These are phyloP conservation scores for Tupiocoris notatus DNA, from an alignment of 2,888 invertebrate species.

Conservation along the genomic window DNA sequence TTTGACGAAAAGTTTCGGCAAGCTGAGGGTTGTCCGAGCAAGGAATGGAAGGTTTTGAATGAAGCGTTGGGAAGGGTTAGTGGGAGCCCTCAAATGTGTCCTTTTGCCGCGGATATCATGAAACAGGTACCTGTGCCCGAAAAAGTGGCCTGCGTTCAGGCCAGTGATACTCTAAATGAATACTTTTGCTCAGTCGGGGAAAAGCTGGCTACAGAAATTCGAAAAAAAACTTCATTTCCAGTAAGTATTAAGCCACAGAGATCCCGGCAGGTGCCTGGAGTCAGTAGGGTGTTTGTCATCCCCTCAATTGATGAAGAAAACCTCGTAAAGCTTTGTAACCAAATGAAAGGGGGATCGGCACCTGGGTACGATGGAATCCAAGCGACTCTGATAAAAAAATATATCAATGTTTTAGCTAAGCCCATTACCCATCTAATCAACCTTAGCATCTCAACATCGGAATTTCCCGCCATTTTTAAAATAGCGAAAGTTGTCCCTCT, in stretches of 20 bases:
- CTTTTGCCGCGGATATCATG: background rate
- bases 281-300: conserved; percentile 8
- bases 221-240: background rate
- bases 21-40: conserved; percentile 6
- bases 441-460: background rate
- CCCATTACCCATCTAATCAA: background rate
- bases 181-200: conserved; percentile 8
- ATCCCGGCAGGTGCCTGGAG: too few species aligned
- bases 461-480: conserved; percentile 13
- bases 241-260: background rate
- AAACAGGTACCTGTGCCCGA: background rate
- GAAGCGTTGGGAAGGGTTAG: conserved; percentile 3
- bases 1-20: conserved; percentile 14
- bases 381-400: background rate
- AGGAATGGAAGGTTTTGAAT: conserved; percentile 21
- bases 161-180: conserved; percentile 7
- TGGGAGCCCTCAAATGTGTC: conserved; percentile 12
- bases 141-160: background rate
- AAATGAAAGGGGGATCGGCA: conserved; percentile 15
- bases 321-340: background rate
- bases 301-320: conserved; percentile 15
- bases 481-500: conserved; percentile 2
- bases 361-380: conserved; percentile 22
- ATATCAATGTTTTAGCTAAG: background rate
- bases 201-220: conserved; percentile 9